These are phyloP conservation scores for Mobula birostris DNA, from an alignment of 2,113 vertebrate genomes.

Conservation along the genomic window DNA sequence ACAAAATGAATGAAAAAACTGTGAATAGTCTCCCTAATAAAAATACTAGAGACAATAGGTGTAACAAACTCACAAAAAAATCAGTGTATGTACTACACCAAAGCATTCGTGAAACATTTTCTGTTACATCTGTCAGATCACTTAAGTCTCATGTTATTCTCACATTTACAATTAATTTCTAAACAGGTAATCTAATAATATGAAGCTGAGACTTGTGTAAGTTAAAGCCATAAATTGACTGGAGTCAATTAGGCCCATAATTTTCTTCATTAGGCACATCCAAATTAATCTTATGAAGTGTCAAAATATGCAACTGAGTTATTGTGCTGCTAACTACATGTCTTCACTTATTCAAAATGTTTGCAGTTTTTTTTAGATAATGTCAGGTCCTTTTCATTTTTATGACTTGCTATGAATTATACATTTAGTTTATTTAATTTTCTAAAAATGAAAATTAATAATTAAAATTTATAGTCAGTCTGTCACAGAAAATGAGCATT, in stretches of 20 bases:
- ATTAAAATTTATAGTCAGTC: conserved; percentile 4
- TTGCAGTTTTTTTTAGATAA: conserved; percentile 25
- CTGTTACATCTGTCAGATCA: not conserved
- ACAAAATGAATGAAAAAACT: not conserved
- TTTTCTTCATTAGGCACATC: not conserved
- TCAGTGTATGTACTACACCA: too few relatives aligned
- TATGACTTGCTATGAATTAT: conserved; percentile 30
- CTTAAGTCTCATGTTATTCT: not conserved
- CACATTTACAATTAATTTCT: conserved; percentile 10
- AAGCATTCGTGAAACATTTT: not conserved
- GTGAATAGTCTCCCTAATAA: not conserved
- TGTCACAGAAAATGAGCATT: not conserved
- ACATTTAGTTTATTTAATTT: not conserved
- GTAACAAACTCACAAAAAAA: not conserved
- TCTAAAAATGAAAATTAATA: conserved; percentile 23
- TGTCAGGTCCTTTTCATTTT: not conserved
- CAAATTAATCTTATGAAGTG: not conserved
- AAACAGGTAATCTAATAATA: not conserved
- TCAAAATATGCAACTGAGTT: not conserved
- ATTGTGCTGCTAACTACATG: not conserved
- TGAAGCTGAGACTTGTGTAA: not conserved
- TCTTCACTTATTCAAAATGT: conserved; percentile 30
- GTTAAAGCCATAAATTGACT: not conserved
- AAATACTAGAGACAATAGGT: not conserved
- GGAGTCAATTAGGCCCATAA: not conserved